Percentiles rank a stretch among this genome's conserved stretches.
phyloP scores from a whole-genome alignment of 2,888 invertebrate species.

The Tipula unca region DNA sequence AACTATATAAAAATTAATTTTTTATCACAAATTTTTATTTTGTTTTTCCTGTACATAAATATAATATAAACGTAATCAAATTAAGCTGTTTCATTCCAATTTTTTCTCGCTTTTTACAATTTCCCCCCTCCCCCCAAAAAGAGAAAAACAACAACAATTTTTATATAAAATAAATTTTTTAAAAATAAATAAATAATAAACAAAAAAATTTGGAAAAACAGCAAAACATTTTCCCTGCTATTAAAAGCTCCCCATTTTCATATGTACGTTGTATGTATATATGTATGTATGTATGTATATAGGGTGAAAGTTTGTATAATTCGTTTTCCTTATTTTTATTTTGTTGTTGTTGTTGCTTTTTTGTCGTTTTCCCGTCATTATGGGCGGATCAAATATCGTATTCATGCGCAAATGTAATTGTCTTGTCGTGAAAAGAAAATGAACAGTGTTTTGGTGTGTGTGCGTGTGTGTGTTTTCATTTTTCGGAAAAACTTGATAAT shows the following conservation, averaged over 20 bases:
- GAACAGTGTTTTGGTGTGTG: background rate
- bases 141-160: background rate
- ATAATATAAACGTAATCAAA: background rate
- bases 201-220: background rate
- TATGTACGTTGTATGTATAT: background rate
- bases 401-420: slow-evolving; percentile 20
- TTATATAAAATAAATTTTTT: background rate
- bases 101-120: background rate
- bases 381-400: slow-evolving; percentile 19
- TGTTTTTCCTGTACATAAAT: background rate
- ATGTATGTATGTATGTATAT: background rate
- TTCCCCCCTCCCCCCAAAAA: background rate
- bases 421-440: slow-evolving; percentile 1
- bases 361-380: slow-evolving; percentile 1
- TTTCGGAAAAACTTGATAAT: slow-evolving; percentile 2
- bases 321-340: background rate
- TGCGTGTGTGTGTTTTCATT: background rate
- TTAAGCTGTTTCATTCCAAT: background rate
- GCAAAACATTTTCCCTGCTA: background rate
- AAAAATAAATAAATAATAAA: background rate
- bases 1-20: background rate
- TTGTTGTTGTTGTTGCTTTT: background rate
- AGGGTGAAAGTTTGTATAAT: background rate
- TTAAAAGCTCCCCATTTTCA: background rate
- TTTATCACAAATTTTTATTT: background rate